phyloP scores from a whole-genome alignment of 2,888 invertebrate genomes.

The Perithous albicinctus region DNA sequence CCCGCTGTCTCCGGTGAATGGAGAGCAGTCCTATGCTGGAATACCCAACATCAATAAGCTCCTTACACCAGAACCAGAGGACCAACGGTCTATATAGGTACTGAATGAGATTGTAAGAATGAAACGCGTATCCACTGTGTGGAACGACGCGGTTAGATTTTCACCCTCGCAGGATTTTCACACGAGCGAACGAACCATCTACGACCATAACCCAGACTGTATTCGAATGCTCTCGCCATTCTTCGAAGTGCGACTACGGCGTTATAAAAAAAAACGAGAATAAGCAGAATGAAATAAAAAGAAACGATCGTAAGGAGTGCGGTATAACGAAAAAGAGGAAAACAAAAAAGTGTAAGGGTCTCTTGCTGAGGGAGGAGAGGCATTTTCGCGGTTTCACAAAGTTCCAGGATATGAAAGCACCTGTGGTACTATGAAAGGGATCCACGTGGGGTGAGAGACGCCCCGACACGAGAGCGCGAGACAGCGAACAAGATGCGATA shows the following conservation, averaged over 20 bases:
- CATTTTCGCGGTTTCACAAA: conserved; percentile 63
- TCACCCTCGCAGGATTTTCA: conserved; percentile 66
- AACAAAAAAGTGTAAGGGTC: conserved; percentile 48
- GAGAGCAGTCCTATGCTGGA: conserved; percentile 46
- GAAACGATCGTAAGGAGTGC: conserved; percentile 47
- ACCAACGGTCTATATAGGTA: conserved; percentile 17
- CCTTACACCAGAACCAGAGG: conserved; percentile 57
- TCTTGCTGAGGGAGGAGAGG: conserved; percentile 25
- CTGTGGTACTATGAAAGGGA: conserved; percentile 63
- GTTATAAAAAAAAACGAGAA: conserved; percentile 51
- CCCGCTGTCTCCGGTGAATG: conserved; percentile 71
- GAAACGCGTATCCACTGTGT: conserved; percentile 44
- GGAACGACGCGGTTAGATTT: conserved; percentile 59
- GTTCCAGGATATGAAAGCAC: conserved; percentile 55
- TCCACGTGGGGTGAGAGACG: conserved; percentile 18
- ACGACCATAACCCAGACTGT: conserved; percentile 43
- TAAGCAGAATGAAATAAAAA: conserved; percentile 64
- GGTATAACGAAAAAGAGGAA: conserved; percentile 54
- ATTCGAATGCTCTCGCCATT: conserved; percentile 59
- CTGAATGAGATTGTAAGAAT: conserved; percentile 69
- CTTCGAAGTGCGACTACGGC: conserved; percentile 35
- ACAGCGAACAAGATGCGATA: conserved; percentile 56
- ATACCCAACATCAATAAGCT: conserved; percentile 68
- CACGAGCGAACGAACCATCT: conserved; percentile 55
- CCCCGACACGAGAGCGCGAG: conserved; percentile 49